Evolutionary conservation across 2,797 vertebrate genomes (phyloP), one percentile per base, ranked within the genome.

Genomic region (Scarus forsteni): DNA sequence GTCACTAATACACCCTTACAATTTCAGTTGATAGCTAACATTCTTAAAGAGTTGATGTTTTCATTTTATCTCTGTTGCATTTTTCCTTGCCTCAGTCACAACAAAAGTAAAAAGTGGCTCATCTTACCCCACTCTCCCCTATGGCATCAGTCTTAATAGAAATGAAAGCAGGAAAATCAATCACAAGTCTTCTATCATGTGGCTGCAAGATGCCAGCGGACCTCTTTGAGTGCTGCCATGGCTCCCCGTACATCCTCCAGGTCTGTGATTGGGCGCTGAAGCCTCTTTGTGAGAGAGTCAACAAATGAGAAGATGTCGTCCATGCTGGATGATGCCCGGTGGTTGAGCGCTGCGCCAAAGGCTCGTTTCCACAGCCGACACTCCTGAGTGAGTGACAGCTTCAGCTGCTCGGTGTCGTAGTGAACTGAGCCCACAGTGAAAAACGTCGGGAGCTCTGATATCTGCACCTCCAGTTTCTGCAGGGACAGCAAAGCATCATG

Each of bases 311-410:
- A 90, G 69, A 96, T 75, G 67, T 81, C 85, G 11, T 90, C 82
- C 94, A 95, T 95, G n/a, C 90, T 69, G 5, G 77, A 46, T 0
- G 94, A 92, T 15, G 94, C 94, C 10, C 76, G 92, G 48, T 84
- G 86, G 77, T 94, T 93, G 40, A 96, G 89, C 9, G 94, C 90
- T 0, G 89, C 76, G 44, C 96, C 95, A 13, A 95, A 95, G 1
- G 81, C 80, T 68, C 88, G 91, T 75, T 96, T 96, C 94, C 95
- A 95, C 45, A 79, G 74, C 0, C 36, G 85, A 72, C 95, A 95
- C 80, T 96, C 95, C 68, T 95, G 94, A 74, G 90, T 88, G 61
- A 96, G 91, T 7, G 94, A 91, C 70, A 94, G 83, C 89, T 94
- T 95, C 80, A 96, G 75, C 19, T 88, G 82, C 1, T 94, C 90